Evolutionary conservation across 2,797 vertebrate species (phyloP), one percentile per base, ranked within the genome.

Genomic region (Morelia viridis): DNA sequence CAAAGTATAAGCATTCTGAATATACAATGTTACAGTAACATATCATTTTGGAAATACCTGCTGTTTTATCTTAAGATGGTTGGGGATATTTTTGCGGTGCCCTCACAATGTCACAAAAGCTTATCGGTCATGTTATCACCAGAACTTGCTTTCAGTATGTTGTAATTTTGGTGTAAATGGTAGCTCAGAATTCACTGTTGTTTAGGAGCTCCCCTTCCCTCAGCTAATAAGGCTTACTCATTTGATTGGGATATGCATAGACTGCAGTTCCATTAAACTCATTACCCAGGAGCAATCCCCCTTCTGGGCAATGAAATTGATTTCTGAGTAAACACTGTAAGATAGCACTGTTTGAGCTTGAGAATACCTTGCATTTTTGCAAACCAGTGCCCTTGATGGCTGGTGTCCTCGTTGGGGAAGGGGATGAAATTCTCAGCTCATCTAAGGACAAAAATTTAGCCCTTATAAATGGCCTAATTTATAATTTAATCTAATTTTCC

Each of bases 1-100:
- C 95, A 86, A 96, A 94, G 94, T 95, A 91, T 91, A 95, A 97
- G 96, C 95, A 94, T 97, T 97, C 94, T 97, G 97, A 98, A 98
- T 97, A 97, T 98, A 97, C 93, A 97, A 95, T 96, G 94, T 95
- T 95, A 71, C 94, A 94, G 93, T 95, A 93, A 90, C 85, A 90
- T 96, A 95, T 95, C 93, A 31, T 90, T 95, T 95, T 96, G 94
- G 92, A 95, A 96, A 94, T 94, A 94, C 89, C 41, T 95, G 60
- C 58, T 88, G 93, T 94, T 41, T 96, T 97, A 94, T 96, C 95
- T 35, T 96, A 24, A 0, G 96, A 92, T 61, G 92, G 90, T 91
- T 86, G 91, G 93, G 93, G 94, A 89, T 26, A 87, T 96, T 93
- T 94, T 93, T 95, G 92, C 84, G 93, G 68, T 96, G 94, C 95